Conservation (phyloP, 2,888 invertebrate species). For the Palloptera scutellata region DNA sequence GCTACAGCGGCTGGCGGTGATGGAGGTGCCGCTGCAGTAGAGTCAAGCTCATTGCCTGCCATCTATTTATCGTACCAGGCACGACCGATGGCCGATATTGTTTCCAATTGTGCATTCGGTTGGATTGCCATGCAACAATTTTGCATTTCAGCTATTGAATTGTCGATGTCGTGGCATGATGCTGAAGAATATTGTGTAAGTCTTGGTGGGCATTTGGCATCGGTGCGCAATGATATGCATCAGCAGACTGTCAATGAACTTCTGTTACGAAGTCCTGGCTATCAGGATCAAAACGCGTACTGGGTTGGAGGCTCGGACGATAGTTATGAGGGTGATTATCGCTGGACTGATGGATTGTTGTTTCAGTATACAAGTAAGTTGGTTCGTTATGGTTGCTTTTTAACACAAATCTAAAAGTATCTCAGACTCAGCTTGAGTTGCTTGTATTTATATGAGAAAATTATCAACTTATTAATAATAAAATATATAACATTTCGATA, state of each 20-base stretch:
- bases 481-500: no score
- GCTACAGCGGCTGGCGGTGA: neutral
- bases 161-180: constrained; percentile 70
- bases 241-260: constrained; percentile 73
- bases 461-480: no score
- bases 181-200: constrained; percentile 73
- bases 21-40: neutral
- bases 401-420: no score
- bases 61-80: constrained; percentile 73
- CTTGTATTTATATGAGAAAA: no score
- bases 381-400: no score
- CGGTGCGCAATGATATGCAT: constrained; percentile 71
- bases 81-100: constrained; percentile 69
- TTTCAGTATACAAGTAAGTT: constrained; percentile 79
- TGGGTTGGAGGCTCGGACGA: constrained; percentile 85
- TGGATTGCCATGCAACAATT: constrained; percentile 75
- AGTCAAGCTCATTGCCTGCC: constrained; percentile 61
- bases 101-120: constrained; percentile 75
- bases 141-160: constrained; percentile 71
- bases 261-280: constrained; percentile 73
- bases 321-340: constrained; percentile 79
- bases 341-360: constrained; percentile 79
- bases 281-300: constrained; percentile 74
- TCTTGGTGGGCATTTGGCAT: constrained; percentile 74
- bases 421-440: no score